Evolutionary conservation across 2,888 invertebrate genomes (phyloP).

Genomic region (Andrena hattorfiana): DNA sequence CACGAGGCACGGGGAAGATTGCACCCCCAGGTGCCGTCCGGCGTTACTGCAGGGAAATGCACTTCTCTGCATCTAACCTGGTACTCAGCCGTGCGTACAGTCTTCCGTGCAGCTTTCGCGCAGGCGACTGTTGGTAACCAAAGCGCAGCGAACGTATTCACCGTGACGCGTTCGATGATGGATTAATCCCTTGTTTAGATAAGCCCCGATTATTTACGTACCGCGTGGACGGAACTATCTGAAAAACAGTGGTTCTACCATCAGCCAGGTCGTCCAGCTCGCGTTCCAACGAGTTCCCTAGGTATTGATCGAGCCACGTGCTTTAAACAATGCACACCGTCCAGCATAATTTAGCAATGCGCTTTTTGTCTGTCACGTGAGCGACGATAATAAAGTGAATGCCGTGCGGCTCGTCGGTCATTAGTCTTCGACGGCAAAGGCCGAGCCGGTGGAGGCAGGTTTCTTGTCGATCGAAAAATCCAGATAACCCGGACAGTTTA

Average conservation of each 20-base stretch:
- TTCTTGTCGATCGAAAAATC: constrained; percentile 44
- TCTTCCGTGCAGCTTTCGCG: constrained; percentile 25
- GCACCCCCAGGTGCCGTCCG: constrained; percentile 59
- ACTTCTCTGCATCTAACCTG: constrained; percentile 45
- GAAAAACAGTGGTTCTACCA: not conserved
- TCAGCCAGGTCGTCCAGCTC: not conserved
- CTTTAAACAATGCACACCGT: constrained; percentile 3
- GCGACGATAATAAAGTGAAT: constrained; percentile 44
- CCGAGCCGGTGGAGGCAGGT: not conserved
- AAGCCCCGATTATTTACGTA: constrained; percentile 13
- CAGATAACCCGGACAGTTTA: constrained; percentile 50
- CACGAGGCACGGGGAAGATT: constrained; percentile 58
- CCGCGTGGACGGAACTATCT: constrained; percentile 3
- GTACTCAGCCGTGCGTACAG: constrained; percentile 44
- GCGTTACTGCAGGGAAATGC: constrained; percentile 55
- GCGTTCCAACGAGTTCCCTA: not conserved
- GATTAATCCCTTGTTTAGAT: constrained; percentile 31
- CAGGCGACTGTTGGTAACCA: constrained; percentile 37
- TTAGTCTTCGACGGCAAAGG: constrained; percentile 47
- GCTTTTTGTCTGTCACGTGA: constrained; percentile 34
- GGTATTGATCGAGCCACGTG: constrained; percentile 21
- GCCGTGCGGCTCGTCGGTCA: constrained; percentile 31
- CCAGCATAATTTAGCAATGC: constrained; percentile 38
- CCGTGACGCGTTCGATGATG: constrained; percentile 1
- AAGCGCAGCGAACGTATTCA: constrained; percentile 39